phyloP scores from a whole-genome alignment of 2,797 vertebrate genomes.

The Macroramphosus scolopax region DNA sequence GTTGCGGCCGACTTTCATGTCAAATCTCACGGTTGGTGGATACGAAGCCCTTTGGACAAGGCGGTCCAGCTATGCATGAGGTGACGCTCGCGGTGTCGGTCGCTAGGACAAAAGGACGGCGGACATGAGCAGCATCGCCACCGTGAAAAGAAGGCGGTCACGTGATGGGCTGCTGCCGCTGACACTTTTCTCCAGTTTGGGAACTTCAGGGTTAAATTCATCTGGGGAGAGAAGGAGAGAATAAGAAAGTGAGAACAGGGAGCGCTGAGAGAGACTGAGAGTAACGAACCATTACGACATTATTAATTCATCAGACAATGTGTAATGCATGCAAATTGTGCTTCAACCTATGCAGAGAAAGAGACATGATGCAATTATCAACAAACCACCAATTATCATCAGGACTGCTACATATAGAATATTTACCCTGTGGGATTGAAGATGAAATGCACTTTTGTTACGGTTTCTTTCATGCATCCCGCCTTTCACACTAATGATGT shows the following conservation, averaged over 20 bases:
- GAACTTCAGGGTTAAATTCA: slow-evolving; percentile 90
- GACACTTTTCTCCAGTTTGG: slow-evolving; percentile 96
- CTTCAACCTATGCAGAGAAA: slow-evolving; percentile 52
- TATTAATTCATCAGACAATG: slow-evolving; percentile 58
- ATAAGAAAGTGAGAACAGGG: slow-evolving; percentile 16
- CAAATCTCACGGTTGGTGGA: slow-evolving; percentile 45
- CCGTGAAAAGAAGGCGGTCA: slow-evolving; percentile 89
- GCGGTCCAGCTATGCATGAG: slow-evolving; percentile 42
- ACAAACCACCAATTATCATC: slow-evolving; percentile 68
- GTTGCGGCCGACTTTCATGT: slow-evolving; percentile 34
- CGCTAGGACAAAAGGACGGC: slow-evolving; percentile 87
- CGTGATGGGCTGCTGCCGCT: slow-evolving; percentile 93
- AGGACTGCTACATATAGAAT: slow-evolving; percentile 51
- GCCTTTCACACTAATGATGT: slow-evolving; percentile 65
- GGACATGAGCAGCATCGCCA: slow-evolving; percentile 84
- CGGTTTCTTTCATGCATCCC: slow-evolving; percentile 11
- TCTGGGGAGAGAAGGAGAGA: slow-evolving; percentile 68
- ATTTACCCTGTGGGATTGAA: slow-evolving; percentile 35
- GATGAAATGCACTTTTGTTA: slow-evolving; percentile 58
- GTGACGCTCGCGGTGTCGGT: slow-evolving; percentile 23
- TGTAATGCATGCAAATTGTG: slow-evolving; percentile 51
- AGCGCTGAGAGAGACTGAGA: slow-evolving; percentile 4
- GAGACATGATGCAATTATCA: slow-evolving; percentile 58
- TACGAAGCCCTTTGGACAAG: slow-evolving; percentile 62
- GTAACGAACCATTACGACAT: slow-evolving; percentile 48